phyloP scores from a whole-genome alignment of 2,113 vertebrate species.

The Acanthochromis polyacanthus region DNA sequence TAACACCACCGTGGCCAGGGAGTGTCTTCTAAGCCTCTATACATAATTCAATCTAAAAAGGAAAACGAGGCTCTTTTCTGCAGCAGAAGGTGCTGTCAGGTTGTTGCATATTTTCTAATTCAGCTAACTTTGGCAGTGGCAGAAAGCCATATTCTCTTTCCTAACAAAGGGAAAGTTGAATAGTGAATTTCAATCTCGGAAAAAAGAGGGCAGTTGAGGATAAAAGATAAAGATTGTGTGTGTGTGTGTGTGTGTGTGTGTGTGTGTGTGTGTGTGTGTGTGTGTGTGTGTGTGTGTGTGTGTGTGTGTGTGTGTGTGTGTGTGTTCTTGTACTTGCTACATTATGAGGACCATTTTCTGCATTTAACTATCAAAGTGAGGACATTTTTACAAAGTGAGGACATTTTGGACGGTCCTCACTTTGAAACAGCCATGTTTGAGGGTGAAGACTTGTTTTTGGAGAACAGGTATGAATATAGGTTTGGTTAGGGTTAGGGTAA shows the following conservation, averaged over 20 bases:
- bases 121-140: conserved; percentile 29
- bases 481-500: too few relatives aligned
- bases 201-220: conserved; percentile 52
- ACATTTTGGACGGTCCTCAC: too few relatives aligned
- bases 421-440: too few relatives aligned
- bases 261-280: conserved; percentile 21
- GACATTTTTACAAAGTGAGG: too few relatives aligned
- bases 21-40: conserved; percentile 58
- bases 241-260: background rate
- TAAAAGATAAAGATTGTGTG: conserved; percentile 43
- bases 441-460: too few relatives aligned
- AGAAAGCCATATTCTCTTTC: conserved; percentile 39
- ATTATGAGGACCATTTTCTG: too few relatives aligned
- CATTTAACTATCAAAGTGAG: too few relatives aligned
- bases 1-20: conserved; percentile 54
- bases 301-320: too few relatives aligned
- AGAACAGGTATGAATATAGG: too few relatives aligned
- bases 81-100: conserved; percentile 51
- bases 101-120: conserved; percentile 57
- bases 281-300: background rate
- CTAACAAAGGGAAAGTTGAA: conserved; percentile 51
- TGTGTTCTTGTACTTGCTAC: too few relatives aligned
- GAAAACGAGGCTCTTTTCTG: conserved; percentile 39
- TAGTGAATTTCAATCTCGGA: conserved; percentile 49
- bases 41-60: conserved; percentile 66